Evolutionary conservation across 2,888 invertebrate genomes (phyloP).

Genomic region (Pegoplata infirma): DNA sequence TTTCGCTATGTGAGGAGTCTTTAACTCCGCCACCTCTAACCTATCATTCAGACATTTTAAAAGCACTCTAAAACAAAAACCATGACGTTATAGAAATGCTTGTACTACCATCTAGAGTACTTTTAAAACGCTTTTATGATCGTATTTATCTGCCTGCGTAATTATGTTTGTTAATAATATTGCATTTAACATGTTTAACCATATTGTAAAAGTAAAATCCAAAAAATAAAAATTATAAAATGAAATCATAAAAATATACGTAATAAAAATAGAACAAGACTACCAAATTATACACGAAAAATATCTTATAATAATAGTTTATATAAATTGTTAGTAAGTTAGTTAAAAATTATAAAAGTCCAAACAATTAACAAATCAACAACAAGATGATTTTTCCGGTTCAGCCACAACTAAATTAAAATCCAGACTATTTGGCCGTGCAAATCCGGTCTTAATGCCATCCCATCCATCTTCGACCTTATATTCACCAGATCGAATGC

Average conservation of each 20-base stretch:
- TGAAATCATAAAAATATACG: constrained; percentile 9
- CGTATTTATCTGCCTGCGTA: too few relatives aligned
- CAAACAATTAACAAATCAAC: constrained; percentile 79
- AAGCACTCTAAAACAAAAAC: too few relatives aligned
- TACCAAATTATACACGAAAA: constrained; percentile 44
- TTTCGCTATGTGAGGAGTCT: too few relatives aligned
- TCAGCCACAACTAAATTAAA: constrained; percentile 93
- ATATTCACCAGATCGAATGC: constrained; percentile 94
- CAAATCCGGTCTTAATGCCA: constrained; percentile 95
- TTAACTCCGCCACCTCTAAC: too few relatives aligned
- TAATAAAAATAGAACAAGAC: constrained; percentile 8
- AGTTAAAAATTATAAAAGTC: constrained; percentile 47
- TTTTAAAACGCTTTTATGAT: too few relatives aligned
- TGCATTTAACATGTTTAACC: too few relatives aligned
- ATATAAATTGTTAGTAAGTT: constrained; percentile 48
- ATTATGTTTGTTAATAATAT: too few relatives aligned
- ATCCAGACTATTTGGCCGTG: constrained; percentile 88
- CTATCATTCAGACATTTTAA: too few relatives aligned
- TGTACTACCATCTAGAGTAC: too few relatives aligned
- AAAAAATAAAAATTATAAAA: not conserved
- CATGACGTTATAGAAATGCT: too few relatives aligned
- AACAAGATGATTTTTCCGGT: constrained; percentile 92
- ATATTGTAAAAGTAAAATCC: too few relatives aligned
- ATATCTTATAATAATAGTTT: constrained; percentile 50
- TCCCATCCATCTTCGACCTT: constrained; percentile 98